Conservation (phyloP, 2,888 invertebrate species). For the Andrena hattorfiana region DNA sequence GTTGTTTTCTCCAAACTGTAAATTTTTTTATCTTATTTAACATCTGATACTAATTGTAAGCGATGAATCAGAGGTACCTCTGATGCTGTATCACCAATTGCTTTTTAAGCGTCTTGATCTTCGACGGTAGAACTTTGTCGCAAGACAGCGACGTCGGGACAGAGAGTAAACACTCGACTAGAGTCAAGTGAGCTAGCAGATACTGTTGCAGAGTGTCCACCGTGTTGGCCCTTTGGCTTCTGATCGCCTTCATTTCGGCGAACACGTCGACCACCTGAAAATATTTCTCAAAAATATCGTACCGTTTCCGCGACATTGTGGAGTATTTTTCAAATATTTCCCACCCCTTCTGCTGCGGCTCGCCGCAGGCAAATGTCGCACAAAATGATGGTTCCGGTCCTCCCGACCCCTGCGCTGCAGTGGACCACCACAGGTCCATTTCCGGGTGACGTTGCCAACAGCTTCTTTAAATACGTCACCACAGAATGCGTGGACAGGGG, state of each 20-base stretch:
- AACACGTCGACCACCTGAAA: constrained; percentile 74
- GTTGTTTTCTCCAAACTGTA: constrained; percentile 79
- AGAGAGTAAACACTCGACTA: constrained; percentile 84
- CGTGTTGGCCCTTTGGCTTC: constrained; percentile 78
- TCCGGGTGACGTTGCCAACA: constrained; percentile 81
- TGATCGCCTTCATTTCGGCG: constrained; percentile 67
- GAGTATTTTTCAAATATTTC: not conserved
- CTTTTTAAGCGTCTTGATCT: constrained; percentile 75
- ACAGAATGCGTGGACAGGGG: constrained; percentile 84
- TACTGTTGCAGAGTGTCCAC: constrained; percentile 84
- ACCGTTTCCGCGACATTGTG: not conserved
- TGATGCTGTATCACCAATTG: constrained; percentile 77
- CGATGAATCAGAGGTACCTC: constrained; percentile 70
- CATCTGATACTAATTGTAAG: not conserved
- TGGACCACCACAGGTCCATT: constrained; percentile 86
- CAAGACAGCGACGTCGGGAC: constrained; percentile 82
- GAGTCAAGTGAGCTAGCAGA: constrained; percentile 84
- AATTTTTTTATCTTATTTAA: not conserved
- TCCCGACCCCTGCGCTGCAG: constrained; percentile 88
- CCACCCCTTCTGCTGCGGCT: constrained; percentile 83
- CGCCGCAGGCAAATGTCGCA: constrained; percentile 86
- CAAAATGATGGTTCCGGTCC: constrained; percentile 88
- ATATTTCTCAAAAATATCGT: not conserved
- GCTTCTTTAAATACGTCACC: constrained; percentile 81
- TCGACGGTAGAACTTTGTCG: constrained; percentile 76